Percentiles rank a stretch among this genome's conserved stretches.
phyloP scores from a whole-genome alignment of 2,888 invertebrate genomes.

The Mycalesis mineus region DNA sequence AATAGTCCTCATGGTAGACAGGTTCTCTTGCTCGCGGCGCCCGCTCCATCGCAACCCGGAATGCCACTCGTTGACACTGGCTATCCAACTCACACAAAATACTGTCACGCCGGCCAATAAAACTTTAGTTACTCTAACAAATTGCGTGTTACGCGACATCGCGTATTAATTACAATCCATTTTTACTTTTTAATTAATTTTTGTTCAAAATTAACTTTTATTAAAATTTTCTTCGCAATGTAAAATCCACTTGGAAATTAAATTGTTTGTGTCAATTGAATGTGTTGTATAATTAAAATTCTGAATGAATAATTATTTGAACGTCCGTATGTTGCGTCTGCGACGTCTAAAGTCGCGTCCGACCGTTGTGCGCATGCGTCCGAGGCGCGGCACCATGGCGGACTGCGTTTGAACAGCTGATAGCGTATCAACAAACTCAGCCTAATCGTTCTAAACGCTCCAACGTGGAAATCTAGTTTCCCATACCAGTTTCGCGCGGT shows the following conservation, averaged over 20 bases:
- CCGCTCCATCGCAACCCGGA: slow-evolving; percentile 49
- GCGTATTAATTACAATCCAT: background rate
- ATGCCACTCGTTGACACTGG: slow-evolving; percentile 65
- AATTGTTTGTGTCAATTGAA: no score
- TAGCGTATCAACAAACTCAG: slow-evolving; percentile 72
- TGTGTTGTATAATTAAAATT: no score
- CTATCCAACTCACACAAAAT: slow-evolving; percentile 69
- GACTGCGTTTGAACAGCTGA: slow-evolving; percentile 74
- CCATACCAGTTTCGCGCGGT: slow-evolving; percentile 61
- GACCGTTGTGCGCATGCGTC: slow-evolving; percentile 62
- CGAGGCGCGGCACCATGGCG: slow-evolving; percentile 68
- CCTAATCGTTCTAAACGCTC: slow-evolving; percentile 70
- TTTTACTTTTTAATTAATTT: background rate
- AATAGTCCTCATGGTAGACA: slow-evolving; percentile 76
- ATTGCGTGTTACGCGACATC: slow-evolving; percentile 52
- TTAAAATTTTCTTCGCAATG: no score
- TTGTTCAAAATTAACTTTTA: no score
- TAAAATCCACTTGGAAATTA: no score
- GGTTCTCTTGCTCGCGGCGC: slow-evolving; percentile 33
- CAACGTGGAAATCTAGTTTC: slow-evolving; percentile 69
- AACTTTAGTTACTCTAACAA: slow-evolving; percentile 58
- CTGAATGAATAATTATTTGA: background rate
- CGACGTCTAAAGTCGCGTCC: slow-evolving; percentile 37
- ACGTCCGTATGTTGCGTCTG: slow-evolving; percentile 36
- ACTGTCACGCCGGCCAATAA: slow-evolving; percentile 62